Percentiles rank a stretch among this genome's conserved stretches.
Evolutionary conservation across 2,797 vertebrate species (phyloP).

Genomic region (Brachyalestes nurse): DNA sequence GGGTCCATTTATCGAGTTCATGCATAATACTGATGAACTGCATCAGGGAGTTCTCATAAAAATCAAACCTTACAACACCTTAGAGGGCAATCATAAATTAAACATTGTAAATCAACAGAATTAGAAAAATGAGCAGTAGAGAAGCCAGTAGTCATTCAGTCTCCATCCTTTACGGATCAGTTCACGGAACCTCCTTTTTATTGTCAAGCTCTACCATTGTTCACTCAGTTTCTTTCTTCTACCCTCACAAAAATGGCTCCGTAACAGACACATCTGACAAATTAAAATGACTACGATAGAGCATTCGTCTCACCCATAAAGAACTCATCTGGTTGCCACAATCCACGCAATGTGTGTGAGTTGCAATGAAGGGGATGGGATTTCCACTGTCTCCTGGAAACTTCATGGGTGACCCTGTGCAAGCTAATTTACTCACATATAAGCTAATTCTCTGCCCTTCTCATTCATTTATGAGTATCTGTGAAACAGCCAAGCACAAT

Average conservation of each 20-base stretch:
- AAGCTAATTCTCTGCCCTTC: conserved; percentile 56
- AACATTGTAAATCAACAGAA: background rate
- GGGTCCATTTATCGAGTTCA: too few relatives aligned
- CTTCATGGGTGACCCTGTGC: conserved; percentile 44
- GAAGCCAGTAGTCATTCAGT: background rate
- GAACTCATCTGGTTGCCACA: conserved; percentile 58
- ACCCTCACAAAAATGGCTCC: conserved; percentile 41
- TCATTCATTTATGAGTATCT: conserved; percentile 62
- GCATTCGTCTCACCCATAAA: conserved; percentile 46
- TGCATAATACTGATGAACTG: background rate
- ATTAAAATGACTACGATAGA: conserved; percentile 58
- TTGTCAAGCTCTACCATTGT: background rate
- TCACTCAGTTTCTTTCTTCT: conserved; percentile 33
- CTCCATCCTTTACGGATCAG: too few relatives aligned
- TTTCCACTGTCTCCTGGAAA: conserved; percentile 45
- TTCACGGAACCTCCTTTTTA: background rate
- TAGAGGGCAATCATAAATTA: background rate
- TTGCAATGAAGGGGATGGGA: conserved; percentile 45
- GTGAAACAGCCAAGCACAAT: conserved; percentile 59
- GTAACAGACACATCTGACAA: conserved; percentile 57
- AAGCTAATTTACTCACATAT: conserved; percentile 53
- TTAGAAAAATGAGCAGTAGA: background rate
- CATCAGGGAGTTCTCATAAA: background rate
- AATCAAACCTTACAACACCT: background rate
- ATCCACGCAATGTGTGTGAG: conserved; percentile 56